Evolutionary conservation across 2,888 invertebrate genomes (phyloP), one percentile per base, ranked within the genome.

Genomic region (Limnephilus lunatus): DNA sequence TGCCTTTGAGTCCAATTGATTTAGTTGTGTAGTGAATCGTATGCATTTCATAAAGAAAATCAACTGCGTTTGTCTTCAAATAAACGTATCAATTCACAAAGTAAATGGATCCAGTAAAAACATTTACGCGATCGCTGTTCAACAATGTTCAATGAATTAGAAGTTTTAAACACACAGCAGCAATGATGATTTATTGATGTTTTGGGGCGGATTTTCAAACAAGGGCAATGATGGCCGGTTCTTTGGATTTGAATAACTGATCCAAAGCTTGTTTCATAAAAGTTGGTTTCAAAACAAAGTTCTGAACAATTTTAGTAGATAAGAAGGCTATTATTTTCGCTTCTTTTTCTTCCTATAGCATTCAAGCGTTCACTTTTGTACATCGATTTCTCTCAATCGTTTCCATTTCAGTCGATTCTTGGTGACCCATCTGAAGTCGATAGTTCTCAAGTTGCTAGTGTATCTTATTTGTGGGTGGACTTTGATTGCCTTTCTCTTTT

Each of bases 11-110:
- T 9, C 14, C 19, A 35, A 35, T 83, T 83, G 83, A 83, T 48
- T 48, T 15, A 14, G 48, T 15, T 11, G 14, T 83, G 35, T 83
- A 32, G 83, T 7, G 9, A 25, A 39, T 32, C 83, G 83, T 32
- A 83, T 83, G 83, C 39, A 83, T 39, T 83, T 19, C 83, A 44
- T 86, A 86, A 86, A 39, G 86, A 32, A 86, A 86, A 44, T 86
- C 9, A 86, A 48, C 86, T 86, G 86, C 86, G 44, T 30, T 68
- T 39, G 86, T 44, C 48, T 86, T 39, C 44, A 14, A 86, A 44
- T 48, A 86, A 48, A 86, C 86, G 86, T 86, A 86, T 86, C 86
- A 48, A 86, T 86, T 86, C 44, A 44, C 86, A 0, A 25, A 32
- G 44, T 12, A 30, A 86, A 86, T 86, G 35, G 86, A 86, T 48